Percentiles rank a stretch among this genome's conserved stretches.
These are phyloP conservation scores for Drosophila stalkeri DNA, from an alignment of 2,888 invertebrate genomes.

Conservation along the genomic window DNA sequence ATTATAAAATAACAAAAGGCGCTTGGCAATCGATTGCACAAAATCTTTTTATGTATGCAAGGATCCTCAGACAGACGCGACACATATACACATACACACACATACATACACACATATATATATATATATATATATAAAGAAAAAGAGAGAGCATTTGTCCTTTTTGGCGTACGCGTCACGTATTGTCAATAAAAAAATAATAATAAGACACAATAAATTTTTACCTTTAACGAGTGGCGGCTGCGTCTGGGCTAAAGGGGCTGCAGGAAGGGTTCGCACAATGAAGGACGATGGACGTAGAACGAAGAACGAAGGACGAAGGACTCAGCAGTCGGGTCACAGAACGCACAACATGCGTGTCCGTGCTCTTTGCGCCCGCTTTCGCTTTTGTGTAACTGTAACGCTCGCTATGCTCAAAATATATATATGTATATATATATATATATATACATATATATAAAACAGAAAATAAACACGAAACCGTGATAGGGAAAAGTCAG, in stretches of 20 bases:
- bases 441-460: conserved; percentile 43
- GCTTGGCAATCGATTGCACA: conserved; percentile 66
- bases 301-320: background rate
- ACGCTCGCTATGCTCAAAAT: conserved; percentile 66
- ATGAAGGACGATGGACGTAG: background rate
- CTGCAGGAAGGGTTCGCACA: conserved; percentile 3
- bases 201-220: conserved; percentile 83
- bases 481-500: conserved; percentile 19
- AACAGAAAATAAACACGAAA: conserved; percentile 71
- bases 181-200: conserved; percentile 84
- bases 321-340: background rate
- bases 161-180: conserved; percentile 81
- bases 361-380: conserved; percentile 49
- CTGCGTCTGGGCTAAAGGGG: conserved; percentile 30
- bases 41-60: conserved; percentile 73
- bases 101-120: conserved; percentile 12
- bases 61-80: conserved; percentile 51
- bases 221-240: conserved; percentile 76
- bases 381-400: conserved; percentile 66
- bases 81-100: conserved; percentile 11
- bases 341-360: conserved; percentile 53
- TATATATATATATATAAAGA: conserved; percentile 4
- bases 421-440: conserved; percentile 39
- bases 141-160: conserved; percentile 31
- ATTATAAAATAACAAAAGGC: conserved; percentile 79